Base-by-base conservation (phyloP, 2,113 vertebrate genomes). In the Ptilonorhynchus violaceus region DNA sequence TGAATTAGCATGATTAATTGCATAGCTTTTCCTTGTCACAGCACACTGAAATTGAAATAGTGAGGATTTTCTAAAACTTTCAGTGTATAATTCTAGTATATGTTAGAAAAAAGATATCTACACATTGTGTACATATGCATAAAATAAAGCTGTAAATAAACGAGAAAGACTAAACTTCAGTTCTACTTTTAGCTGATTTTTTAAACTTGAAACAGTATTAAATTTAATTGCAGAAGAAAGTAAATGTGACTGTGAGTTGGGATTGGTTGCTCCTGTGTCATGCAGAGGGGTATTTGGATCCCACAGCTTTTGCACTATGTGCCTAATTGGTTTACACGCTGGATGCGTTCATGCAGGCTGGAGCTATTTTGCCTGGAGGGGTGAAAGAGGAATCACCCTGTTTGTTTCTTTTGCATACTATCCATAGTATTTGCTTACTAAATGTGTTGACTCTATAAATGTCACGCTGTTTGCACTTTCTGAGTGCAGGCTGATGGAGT, bases 1-100 rank as follows among this genome's bases (percentile, higher is more conserved):
- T 97, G 81, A 95, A 94, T 94, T 68, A 89, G 49, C 46, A 50
- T 95, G 95, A 97, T 97, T 97, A 97, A 93, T 89, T 96, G 85
- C 55, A 47, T 76, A 91, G 59, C 31, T 95, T 97, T 96, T 88
- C 44, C 80, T 80, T 88, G 68, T 90, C 94, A 95, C 79, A 91
- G 85, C 83, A 67, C 22, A 55, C 59, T 88, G 78, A 75, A 70
- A 67, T 85, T 3, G 46, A 91, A 96, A 72, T n/a, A 85, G 66
- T 64, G 30, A 46, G 37, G 47, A 56, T 25, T 63, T 76, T 88
- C 85, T 74, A 67, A 94, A 94, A 33, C 44, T 67, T 93, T 76
- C 53, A 59, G 64, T 44, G 33, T 52, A 31, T 62, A 69, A 82
- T 95, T 96, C 58, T 69, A 55, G 47, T 69, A 27, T 72, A 66